Evolutionary conservation across 1,140 invertebrate species (phyloP).

Genomic region (Trichoplusia ni): DNA sequence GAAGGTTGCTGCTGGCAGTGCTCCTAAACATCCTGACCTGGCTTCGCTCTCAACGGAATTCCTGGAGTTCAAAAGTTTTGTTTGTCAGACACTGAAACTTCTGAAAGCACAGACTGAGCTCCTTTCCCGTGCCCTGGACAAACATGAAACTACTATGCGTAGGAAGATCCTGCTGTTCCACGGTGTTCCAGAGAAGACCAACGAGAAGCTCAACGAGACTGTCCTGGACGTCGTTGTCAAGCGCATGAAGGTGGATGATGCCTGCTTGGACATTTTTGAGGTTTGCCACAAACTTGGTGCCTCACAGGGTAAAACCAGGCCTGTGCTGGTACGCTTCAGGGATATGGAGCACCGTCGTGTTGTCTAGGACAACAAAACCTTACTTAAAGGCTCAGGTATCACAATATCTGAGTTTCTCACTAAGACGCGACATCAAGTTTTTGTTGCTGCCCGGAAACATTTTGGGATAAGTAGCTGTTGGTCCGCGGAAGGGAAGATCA

Average conservation of each 20-base stretch:
- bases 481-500: slow-evolving; percentile 15
- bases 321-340: background rate
- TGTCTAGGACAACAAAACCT: background rate
- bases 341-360: background rate
- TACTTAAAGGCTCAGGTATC: no score
- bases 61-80: background rate
- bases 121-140: background rate
- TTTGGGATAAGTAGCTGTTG: slow-evolving; percentile 11
- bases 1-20: background rate
- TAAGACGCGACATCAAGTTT: background rate
- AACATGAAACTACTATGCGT: background rate
- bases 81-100: background rate
- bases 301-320: background rate
- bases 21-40: background rate
- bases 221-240: background rate
- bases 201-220: slow-evolving; percentile 15
- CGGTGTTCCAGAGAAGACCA: slow-evolving; percentile 16
- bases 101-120: background rate
- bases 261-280: background rate
- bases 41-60: background rate
- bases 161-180: slow-evolving; percentile 26
- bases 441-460: slow-evolving; percentile 6
- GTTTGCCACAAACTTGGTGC: background rate
- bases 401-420: background rate
- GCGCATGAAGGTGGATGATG: background rate